Evolutionary conservation across 2,113 vertebrate genomes (phyloP).

Genomic region (Pollimyrus isidori): DNA sequence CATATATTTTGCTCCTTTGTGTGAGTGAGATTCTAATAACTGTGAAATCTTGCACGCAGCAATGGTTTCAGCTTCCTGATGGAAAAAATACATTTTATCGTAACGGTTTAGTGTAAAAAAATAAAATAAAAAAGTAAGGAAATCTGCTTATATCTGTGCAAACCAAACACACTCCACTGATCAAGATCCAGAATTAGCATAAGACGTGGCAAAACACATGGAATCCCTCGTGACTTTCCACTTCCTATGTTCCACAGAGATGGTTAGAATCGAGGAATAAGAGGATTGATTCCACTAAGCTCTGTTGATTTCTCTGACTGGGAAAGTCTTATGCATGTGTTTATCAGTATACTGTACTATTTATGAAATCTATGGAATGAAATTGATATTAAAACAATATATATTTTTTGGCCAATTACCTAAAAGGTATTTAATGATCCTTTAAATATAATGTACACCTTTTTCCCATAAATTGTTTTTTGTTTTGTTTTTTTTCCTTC

Average conservation of each 20-base stretch:
- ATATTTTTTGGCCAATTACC: neutral
- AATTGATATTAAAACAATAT: neutral
- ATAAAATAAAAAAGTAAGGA: neutral
- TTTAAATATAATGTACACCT: neutral
- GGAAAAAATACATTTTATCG: neutral
- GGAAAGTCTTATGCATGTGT: neutral
- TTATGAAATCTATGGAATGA: neutral
- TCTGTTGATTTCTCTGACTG: constrained; percentile 3
- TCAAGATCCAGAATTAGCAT: constrained; percentile 13
- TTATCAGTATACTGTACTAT: neutral
- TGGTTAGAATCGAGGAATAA: neutral
- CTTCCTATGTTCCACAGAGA: neutral
- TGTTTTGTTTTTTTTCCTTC: neutral
- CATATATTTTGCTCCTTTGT: neutral
- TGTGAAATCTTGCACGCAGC: neutral
- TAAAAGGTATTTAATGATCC: neutral
- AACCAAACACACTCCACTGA: constrained; percentile 14
- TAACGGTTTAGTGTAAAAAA: neutral
- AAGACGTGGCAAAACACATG: neutral
- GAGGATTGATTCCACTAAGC: constrained; percentile 11
- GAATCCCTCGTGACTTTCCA: neutral
- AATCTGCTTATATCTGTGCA: constrained; percentile 19
- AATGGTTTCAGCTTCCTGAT: neutral
- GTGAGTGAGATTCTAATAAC: neutral
- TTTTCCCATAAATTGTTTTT: neutral